phyloP scores from a whole-genome alignment of 2,888 invertebrate species.

The Carcina quercana region DNA sequence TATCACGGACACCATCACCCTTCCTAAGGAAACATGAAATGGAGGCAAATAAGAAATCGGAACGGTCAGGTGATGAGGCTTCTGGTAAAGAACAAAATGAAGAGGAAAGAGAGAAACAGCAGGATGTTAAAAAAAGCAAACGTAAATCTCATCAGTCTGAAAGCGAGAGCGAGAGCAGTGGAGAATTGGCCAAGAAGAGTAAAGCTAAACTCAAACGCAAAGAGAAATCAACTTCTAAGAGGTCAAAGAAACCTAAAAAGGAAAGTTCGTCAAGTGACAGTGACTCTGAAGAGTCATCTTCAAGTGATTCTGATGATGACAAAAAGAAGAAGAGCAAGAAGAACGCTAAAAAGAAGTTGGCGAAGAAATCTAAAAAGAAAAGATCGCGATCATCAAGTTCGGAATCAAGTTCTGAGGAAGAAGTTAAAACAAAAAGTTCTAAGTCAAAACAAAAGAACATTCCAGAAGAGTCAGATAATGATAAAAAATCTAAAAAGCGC shows the following conservation, averaged over 20 bases:
- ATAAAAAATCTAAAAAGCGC: slow-evolving; percentile 59
- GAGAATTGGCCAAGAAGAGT: slow-evolving; percentile 54
- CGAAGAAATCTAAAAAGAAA: slow-evolving; percentile 65
- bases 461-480: slow-evolving; percentile 61
- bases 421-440: slow-evolving; percentile 59
- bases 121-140: slow-evolving; percentile 62
- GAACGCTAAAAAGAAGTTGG: slow-evolving; percentile 57
- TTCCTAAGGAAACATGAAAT: slow-evolving; percentile 82
- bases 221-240: slow-evolving; percentile 74
- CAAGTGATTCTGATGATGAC: slow-evolving; percentile 67
- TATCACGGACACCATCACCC: slow-evolving; percentile 91
- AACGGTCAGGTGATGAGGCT: slow-evolving; percentile 57
- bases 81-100: slow-evolving; percentile 66
- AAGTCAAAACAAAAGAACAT: slow-evolving; percentile 66
- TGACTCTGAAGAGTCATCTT: slow-evolving; percentile 67
- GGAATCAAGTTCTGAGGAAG: slow-evolving; percentile 69
- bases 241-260: slow-evolving; percentile 63
- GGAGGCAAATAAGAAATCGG: slow-evolving; percentile 57
- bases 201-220: slow-evolving; percentile 65
- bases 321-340: slow-evolving; percentile 68
- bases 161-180: slow-evolving; percentile 64
- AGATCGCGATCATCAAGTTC: slow-evolving; percentile 63
- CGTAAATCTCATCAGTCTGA: slow-evolving; percentile 69
- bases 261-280: slow-evolving; percentile 66
- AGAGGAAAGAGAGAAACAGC: slow-evolving; percentile 37